Base-by-base conservation (phyloP, 2,888 invertebrate genomes). In the Sarcophaga rosellei region DNA sequence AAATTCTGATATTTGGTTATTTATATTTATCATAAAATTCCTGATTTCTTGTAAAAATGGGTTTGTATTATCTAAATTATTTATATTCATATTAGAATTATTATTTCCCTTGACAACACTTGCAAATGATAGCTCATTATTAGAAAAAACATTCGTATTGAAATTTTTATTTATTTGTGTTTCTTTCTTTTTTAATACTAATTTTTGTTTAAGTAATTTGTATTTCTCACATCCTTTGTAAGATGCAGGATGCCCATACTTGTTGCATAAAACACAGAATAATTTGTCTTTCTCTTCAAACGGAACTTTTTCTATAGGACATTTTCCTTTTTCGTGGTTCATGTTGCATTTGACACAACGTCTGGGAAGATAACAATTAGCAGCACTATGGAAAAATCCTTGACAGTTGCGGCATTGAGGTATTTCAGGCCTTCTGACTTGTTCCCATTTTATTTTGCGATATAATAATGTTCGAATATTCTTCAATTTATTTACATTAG, bases 381-480 rank as follows among this genome's bases (percentile, higher is more conserved):
- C 74, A 2, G 25, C 25, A 25, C 25, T 25, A 25, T 25, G 25
- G 25, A 25, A 25, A 25, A 25, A 25, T 25, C 25, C 74, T 10
- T 74, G 74, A 23, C 45, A 74, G 4, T 73, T 73, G 44, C 73
- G 45, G 17, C 62, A 62, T 63, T 74, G 74, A 4, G 74, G 21
- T 23, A 74, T 74, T 63, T 63, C 74, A 17, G 74, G 74, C 11
- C 47, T 21, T n/a, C 23, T 74, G 1, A 74, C 3, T 17, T 62
- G 62, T 63, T 74, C 74, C 74, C 74, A 74, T 21, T 74, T 63
- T 11, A 47, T 44, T 10, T 17, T 17, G 0, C 63, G 74, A n/a
- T 74, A n/a, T 10, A 74, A 12, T 11, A 74, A 23, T 4, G 74
- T 47, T 74, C 45, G 62, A 15, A 74, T 74, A 63, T 63, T 74